Conservation (phyloP, 2,888 invertebrate species). For the Polia nebulosa region DNA sequence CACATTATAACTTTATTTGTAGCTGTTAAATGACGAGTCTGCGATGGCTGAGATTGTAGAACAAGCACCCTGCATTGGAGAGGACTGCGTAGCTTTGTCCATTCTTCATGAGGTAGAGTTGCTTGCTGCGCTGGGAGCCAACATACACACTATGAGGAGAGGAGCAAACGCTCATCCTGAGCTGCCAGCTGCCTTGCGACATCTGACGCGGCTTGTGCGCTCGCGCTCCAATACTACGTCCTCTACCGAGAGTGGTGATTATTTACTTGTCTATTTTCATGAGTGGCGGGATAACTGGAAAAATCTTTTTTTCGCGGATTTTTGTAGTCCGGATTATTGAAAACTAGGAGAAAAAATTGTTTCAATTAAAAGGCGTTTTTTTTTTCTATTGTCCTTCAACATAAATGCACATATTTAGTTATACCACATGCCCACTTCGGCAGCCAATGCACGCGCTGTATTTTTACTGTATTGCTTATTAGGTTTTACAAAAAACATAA, state of each 20-base stretch:
- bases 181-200: constrained; percentile 93
- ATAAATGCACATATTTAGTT: no score
- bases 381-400: no score
- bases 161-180: constrained; percentile 93
- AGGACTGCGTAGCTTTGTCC: constrained; percentile 94
- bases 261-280: not conserved
- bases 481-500: no score
- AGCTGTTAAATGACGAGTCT: constrained; percentile 86
- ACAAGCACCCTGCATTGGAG: constrained; percentile 93
- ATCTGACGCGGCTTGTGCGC: constrained; percentile 91
- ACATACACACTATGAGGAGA: constrained; percentile 92
- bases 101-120: constrained; percentile 95
- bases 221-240: constrained; percentile 79
- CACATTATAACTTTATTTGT: constrained; percentile 48
- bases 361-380: no score
- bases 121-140: constrained; percentile 93
- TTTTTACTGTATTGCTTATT: no score
- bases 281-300: not conserved
- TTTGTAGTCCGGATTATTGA: not conserved
- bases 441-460: no score
- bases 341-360: not conserved
- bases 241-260: constrained; percentile 79
- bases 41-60: constrained; percentile 93
- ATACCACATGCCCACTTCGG: not conserved
- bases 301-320: not conserved